These are phyloP conservation scores for Drosophila kepulauana DNA, from an alignment of 1,140 invertebrate species.

Conservation along the genomic window DNA sequence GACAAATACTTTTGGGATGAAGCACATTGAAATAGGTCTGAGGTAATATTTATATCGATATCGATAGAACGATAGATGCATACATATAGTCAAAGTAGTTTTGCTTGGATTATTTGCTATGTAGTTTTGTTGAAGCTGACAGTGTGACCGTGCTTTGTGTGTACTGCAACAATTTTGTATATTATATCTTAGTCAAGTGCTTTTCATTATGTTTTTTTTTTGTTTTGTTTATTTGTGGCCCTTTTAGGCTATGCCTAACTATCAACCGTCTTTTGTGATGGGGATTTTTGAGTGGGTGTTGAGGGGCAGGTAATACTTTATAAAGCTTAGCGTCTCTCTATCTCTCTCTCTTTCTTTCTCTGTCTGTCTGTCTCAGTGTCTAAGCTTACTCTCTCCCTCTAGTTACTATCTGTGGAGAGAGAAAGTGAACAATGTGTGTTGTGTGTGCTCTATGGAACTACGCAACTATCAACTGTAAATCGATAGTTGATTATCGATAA, in stretches of 20 bases:
- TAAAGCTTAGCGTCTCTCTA: slow-evolving; percentile 24
- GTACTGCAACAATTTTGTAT: slow-evolving; percentile 17
- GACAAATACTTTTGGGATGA: slow-evolving; percentile 5
- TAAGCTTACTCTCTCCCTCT: slow-evolving; percentile 23
- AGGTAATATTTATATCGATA: slow-evolving; percentile 9
- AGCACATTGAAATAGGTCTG: slow-evolving; percentile 37
- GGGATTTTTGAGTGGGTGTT: background rate
- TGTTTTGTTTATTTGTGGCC: slow-evolving; percentile 2
- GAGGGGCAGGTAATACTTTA: slow-evolving; percentile 14
- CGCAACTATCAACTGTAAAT: slow-evolving; percentile 36
- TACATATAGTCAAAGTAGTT: slow-evolving; percentile 15
- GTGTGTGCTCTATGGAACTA: slow-evolving; percentile 45
- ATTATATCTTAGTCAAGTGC: slow-evolving; percentile 10
- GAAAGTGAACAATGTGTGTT: slow-evolving; percentile 11
- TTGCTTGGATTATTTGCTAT: slow-evolving; percentile 4
- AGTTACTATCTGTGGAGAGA: slow-evolving; percentile 6
- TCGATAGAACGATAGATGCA: slow-evolving; percentile 5
- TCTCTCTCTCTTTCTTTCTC: slow-evolving; percentile 10
- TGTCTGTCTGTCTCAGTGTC: slow-evolving; percentile 1
- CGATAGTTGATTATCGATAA: slow-evolving; percentile 46
- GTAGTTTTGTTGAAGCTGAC: slow-evolving; percentile 21
- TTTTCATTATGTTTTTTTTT: background rate
- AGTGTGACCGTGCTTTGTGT: slow-evolving; percentile 38
- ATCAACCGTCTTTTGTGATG: slow-evolving; percentile 7
- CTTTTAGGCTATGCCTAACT: slow-evolving; percentile 12